phyloP scores from a whole-genome alignment of 2,797 vertebrate genomes.

The Simalia tracyae region DNA sequence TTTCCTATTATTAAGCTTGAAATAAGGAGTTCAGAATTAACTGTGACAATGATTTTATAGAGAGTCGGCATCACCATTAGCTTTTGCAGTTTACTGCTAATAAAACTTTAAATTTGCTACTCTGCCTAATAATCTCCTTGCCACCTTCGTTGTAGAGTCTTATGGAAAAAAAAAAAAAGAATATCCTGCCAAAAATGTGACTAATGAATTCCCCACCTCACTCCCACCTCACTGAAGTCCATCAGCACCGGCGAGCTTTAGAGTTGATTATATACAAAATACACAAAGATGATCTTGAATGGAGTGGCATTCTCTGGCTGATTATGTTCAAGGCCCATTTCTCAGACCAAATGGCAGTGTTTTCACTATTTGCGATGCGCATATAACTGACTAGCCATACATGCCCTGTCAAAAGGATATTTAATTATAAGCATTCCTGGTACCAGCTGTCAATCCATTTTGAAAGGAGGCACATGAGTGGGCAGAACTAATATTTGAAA shows the following conservation, averaged over 20 bases:
- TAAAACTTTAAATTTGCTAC: constrained; percentile 84
- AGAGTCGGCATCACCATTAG: constrained; percentile 79
- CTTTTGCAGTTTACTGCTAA: constrained; percentile 83
- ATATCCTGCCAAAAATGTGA: constrained; percentile 62
- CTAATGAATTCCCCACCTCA: constrained; percentile 67
- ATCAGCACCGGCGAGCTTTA: constrained; percentile 62
- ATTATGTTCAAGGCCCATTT: constrained; percentile 68
- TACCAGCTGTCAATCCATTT: constrained; percentile 47
- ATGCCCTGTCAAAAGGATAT: constrained; percentile 36
- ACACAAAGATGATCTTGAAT: constrained; percentile 57
- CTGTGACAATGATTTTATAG: constrained; percentile 84
- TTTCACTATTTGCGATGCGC: constrained; percentile 29
- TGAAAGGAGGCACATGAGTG: constrained; percentile 19
- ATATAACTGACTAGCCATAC: constrained; percentile 47
- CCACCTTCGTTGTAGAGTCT: constrained; percentile 79
- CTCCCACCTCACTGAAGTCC: constrained; percentile 48
- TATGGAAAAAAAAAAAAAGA: constrained; percentile 58
- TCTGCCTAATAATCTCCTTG: constrained; percentile 81
- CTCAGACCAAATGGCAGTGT: constrained; percentile 33
- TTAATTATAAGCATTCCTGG: constrained; percentile 33
- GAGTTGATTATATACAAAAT: constrained; percentile 68
- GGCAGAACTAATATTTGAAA: constrained; percentile 41
- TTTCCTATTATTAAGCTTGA: constrained; percentile 85
- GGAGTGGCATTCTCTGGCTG: constrained; percentile 47
- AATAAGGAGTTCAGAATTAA: constrained; percentile 87